Conservation (phyloP, 2,888 invertebrate species). For the Rhingia campestris region DNA sequence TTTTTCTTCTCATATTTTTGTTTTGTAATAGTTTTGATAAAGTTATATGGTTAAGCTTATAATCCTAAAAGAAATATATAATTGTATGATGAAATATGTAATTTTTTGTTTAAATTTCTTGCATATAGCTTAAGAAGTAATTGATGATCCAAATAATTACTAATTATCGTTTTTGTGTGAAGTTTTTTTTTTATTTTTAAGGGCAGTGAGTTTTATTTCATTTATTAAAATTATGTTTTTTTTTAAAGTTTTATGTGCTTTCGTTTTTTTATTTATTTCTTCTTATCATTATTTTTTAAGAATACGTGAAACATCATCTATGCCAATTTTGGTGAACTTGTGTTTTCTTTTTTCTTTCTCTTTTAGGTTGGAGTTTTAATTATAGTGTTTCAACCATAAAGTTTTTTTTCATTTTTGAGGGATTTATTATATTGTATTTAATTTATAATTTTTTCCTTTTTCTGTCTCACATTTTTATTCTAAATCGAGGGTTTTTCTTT, state of each 20-base stretch:
- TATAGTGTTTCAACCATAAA: not conserved
- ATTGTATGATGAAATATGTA: conserved; percentile 48
- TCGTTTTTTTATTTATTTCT: conserved; percentile 3
- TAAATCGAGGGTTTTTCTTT: conserved; percentile 72
- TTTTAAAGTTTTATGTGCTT: conserved; percentile 34
- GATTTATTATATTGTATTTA: conserved; percentile 37
- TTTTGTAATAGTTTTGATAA: conserved; percentile 54
- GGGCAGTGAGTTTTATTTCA: conserved; percentile 61
- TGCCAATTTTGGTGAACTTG: conserved; percentile 46
- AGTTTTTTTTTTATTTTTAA: conserved; percentile 35
- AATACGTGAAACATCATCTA: conserved; percentile 23
- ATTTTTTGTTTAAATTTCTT: conserved; percentile 35
- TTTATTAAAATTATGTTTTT: conserved; percentile 12
- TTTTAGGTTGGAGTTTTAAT: not conserved
- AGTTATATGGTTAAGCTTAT: conserved; percentile 64
- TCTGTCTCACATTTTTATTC: conserved; percentile 53
- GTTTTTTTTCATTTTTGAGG: conserved; percentile 42
- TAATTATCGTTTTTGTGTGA: conserved; percentile 42
- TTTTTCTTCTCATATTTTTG: conserved; percentile 52
- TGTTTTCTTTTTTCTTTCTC: conserved; percentile 20
- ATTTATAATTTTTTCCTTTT: conserved; percentile 56
- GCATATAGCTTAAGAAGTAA: conserved; percentile 53
- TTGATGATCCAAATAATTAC: conserved; percentile 59
- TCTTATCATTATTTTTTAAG: conserved; percentile 9
- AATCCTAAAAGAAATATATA: conserved; percentile 69